These are phyloP conservation scores for Parochlus steinenii DNA, from an alignment of 2,888 invertebrate genomes.

Conservation along the genomic window DNA sequence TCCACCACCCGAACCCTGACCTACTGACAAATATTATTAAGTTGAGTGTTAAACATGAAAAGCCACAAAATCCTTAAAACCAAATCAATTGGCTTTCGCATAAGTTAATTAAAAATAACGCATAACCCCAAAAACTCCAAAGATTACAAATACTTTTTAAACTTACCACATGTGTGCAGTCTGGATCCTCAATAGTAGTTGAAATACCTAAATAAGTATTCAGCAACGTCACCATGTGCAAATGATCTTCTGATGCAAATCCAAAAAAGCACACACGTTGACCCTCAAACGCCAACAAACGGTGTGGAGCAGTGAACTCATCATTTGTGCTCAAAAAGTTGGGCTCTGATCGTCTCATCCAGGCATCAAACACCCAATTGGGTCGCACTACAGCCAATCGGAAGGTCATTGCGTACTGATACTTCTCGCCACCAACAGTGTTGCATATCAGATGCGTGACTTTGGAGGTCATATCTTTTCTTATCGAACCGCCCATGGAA, in stretches of 20 bases:
- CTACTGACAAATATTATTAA: too few relatives aligned
- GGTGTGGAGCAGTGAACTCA: conserved; percentile 49
- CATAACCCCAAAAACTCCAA: too few relatives aligned
- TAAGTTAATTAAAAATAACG: too few relatives aligned
- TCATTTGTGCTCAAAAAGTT: conserved; percentile 54
- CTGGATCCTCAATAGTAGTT: conserved; percentile 59
- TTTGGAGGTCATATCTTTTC: conserved; percentile 74
- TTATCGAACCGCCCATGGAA: conserved; percentile 91
- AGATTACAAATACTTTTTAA: conserved; percentile 10
- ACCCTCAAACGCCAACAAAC: conserved; percentile 75
- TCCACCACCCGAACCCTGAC: too few relatives aligned
- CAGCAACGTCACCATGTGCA: conserved; percentile 82
- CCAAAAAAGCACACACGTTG: conserved; percentile 78
- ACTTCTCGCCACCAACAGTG: conserved; percentile 79
- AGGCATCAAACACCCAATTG: conserved; percentile 76
- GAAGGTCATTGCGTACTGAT: conserved; percentile 82
- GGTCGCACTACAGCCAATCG: conserved; percentile 75
- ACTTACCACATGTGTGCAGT: conserved; percentile 86
- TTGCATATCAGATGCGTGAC: conserved; percentile 90
- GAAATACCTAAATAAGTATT: conserved; percentile 71
- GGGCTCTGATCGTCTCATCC: conserved; percentile 60
- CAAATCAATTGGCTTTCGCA: too few relatives aligned
- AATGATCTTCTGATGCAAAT: conserved; percentile 76
- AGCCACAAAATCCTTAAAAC: too few relatives aligned
- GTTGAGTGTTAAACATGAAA: too few relatives aligned